Conservation (phyloP, 2,888 invertebrate species). For the Chouioia cunea region DNA sequence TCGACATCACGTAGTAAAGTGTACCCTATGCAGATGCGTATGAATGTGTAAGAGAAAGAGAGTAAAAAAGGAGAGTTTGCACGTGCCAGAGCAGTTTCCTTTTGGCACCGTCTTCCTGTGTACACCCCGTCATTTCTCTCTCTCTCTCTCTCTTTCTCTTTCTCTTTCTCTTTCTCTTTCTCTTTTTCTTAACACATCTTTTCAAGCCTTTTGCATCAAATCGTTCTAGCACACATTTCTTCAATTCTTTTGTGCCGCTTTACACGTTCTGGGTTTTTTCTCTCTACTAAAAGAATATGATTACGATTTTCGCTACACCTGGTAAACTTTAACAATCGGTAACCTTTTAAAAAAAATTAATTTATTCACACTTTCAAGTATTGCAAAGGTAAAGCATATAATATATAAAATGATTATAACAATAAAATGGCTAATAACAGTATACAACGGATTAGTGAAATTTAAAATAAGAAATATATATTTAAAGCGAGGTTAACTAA, state of each 20-base stretch:
- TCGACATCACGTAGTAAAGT: constrained; percentile 58
- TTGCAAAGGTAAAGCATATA: too few relatives aligned
- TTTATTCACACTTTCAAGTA: too few relatives aligned
- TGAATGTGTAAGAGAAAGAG: constrained; percentile 27
- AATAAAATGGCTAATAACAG: too few relatives aligned
- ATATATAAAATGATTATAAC: too few relatives aligned
- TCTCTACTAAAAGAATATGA: not conserved
- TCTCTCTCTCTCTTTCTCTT: constrained; percentile 12
- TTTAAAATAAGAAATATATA: too few relatives aligned
- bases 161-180: not conserved
- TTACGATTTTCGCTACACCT: constrained; percentile 2
- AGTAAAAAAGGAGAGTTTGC: constrained; percentile 20
- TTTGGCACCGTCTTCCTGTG: constrained; percentile 49
- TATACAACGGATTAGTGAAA: too few relatives aligned
- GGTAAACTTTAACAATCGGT: too few relatives aligned
- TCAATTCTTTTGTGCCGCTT: not conserved
- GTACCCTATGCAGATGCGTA: constrained; percentile 40
- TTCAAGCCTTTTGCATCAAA: constrained; percentile 31
- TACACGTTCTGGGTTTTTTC: not conserved
- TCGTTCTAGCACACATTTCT: constrained; percentile 13
- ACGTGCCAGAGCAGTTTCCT: constrained; percentile 46
- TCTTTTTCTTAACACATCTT: constrained; percentile 10
- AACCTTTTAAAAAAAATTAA: too few relatives aligned
- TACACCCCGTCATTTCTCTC: constrained; percentile 41
- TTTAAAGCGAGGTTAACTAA: too few relatives aligned